Conservation (phyloP, 35 echinoderm and acorn worm genomes). For the Eucidaris tribuloides region DNA sequence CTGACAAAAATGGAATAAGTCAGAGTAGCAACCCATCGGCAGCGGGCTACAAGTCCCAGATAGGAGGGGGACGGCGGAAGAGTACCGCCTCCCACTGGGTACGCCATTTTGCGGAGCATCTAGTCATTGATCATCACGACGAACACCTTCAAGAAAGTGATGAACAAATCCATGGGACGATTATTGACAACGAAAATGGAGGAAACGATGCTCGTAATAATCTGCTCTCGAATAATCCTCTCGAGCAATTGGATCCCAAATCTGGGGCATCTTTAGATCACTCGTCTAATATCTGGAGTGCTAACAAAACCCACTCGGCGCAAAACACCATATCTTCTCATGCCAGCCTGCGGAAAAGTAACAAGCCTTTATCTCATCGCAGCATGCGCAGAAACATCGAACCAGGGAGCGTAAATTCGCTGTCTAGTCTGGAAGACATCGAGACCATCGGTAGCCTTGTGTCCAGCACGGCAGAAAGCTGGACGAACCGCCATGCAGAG, state of each 20-base stretch:
- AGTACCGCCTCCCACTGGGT: constrained; percentile 20
- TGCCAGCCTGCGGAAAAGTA: background rate
- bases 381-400: background rate
- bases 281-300: background rate
- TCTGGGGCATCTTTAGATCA: too few species aligned
- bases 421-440: constrained; percentile 49
- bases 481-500: background rate
- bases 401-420: background rate
- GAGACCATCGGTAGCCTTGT: constrained; percentile 32
- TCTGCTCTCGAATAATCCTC: background rate
- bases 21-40: background rate
- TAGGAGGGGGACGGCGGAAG: background rate
- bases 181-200: background rate
- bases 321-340: background rate
- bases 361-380: background rate
- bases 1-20: too few species aligned
- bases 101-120: constrained; percentile 15
- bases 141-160: background rate
- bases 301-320: background rate
- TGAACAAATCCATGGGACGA: background rate
- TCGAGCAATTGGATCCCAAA: too few species aligned
- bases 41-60: background rate
- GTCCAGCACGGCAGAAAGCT: background rate
- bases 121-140: constrained; percentile 26
- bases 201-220: background rate